Evolutionary conservation across 2,113 vertebrate genomes (phyloP), one percentile per base, ranked within the genome.

Genomic region (Takifugu flavidus): DNA sequence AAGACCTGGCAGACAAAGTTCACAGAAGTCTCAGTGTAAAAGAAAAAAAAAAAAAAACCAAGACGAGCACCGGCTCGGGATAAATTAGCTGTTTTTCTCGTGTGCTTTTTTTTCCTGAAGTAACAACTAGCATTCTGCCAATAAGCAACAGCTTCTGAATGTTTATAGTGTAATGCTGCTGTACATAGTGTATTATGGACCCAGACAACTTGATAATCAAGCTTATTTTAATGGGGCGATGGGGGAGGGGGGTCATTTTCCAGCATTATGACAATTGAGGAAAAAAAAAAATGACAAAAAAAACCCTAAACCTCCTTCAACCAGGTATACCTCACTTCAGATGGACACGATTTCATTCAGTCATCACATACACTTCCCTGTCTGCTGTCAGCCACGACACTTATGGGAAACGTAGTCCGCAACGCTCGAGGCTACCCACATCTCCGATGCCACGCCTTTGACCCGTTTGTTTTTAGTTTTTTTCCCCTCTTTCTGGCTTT

Each of bases 111-210:
- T 14, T 67, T 53, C 94, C 65, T 93, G 90, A 92, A 86, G 89
- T 93, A 71, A 79, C 57, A 67, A 83, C 93, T 94, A 90, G 94
- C 92, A 92, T 95, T 92, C 94, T 94, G 94, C 94, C 95, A 97
- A 95, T 94, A 95, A 91, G 93, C 96, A 94, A 96, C 93, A 91
- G 94, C 95, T 96, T 98, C 92, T 99, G 96, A 99, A 99, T 99
- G 96, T 98, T 92, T 89, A 90, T 84, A 84, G 93, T 95, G 93
- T 95, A 95, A 95, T 96, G 94, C 95, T 96, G 92, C 93, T 94
- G 90, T 86, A 90, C 93, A 94, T 95, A 89, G 74, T 88, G 87
- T 86, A 92, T 91, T 60, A 94, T 89, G 92, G 90, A 92, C 90
- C 75, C 82, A 72, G 79, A 88, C 85, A 45, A 82, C 74, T 71